A percentile compares a stretch with the other conserved stretches of the same genome.
Evolutionary conservation across 1,140 invertebrate genomes (phyloP).

Genomic region (Drosophila mojavensis): DNA sequence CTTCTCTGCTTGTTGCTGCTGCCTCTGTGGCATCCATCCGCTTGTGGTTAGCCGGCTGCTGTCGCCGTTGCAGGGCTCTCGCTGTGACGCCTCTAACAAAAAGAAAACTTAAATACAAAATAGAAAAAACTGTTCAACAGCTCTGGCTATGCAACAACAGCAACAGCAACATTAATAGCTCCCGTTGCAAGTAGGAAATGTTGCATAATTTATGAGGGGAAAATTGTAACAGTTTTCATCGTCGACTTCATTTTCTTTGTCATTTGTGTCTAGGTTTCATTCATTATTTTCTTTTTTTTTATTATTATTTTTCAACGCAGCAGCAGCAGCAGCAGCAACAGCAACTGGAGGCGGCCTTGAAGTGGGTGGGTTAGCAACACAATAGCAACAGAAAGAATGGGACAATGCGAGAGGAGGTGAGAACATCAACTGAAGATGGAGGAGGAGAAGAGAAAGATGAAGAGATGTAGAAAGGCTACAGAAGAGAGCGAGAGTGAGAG

Average conservation of each 20-base stretch:
- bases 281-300: slow-evolving; percentile 19
- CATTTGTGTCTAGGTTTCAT: slow-evolving; percentile 20
- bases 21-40: slow-evolving; percentile 34
- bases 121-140: neutral
- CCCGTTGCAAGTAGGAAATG: slow-evolving; percentile 67
- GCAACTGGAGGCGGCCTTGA: slow-evolving; percentile 26
- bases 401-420: neutral
- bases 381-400: neutral
- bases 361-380: neutral
- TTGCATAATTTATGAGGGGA: slow-evolving; percentile 79
- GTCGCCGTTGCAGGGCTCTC: slow-evolving; percentile 42
- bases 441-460: no score
- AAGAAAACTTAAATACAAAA: slow-evolving; percentile 1
- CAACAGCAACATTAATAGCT: slow-evolving; percentile 34
- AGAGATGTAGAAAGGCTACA: no score
- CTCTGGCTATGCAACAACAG: slow-evolving; percentile 16
- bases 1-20: slow-evolving; percentile 4
- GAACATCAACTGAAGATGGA: neutral
- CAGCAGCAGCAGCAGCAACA: no score
- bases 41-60: slow-evolving; percentile 23
- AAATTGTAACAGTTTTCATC: slow-evolving; percentile 68
- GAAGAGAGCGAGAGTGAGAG: no score
- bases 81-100: slow-evolving; percentile 3
- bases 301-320: no score
- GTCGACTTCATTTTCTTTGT: slow-evolving; percentile 29